These are phyloP conservation scores for Plebejus melissa DNA, from an alignment of 2,888 invertebrate species.

Conservation along the genomic window DNA sequence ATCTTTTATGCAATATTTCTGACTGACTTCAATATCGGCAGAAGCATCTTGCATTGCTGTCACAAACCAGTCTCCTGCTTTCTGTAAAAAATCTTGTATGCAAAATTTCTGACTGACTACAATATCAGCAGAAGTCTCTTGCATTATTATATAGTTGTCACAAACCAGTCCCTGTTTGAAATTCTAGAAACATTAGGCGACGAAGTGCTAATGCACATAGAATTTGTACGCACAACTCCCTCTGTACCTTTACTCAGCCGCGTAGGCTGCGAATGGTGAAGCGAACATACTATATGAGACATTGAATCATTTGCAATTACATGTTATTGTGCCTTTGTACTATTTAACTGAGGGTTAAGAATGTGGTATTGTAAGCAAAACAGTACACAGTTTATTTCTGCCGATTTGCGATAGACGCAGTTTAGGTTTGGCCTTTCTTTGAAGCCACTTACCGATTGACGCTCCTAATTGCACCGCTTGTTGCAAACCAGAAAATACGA, in stretches of 20 bases:
- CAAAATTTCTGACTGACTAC: too few species aligned
- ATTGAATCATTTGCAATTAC: constrained; percentile 78
- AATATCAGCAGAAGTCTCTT: too few species aligned
- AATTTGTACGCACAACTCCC: not conserved
- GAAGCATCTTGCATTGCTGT: too few species aligned
- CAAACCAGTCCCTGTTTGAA: too few species aligned
- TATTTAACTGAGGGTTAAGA: constrained; percentile 62
- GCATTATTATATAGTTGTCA: too few species aligned
- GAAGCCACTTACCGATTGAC: constrained; percentile 37
- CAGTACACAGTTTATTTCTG: constrained; percentile 62
- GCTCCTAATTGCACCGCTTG: constrained; percentile 40
- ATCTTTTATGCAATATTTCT: too few species aligned
- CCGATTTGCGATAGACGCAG: constrained; percentile 51
- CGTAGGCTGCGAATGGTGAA: constrained; percentile 72
- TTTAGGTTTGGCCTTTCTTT: constrained; percentile 39
- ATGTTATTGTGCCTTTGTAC: constrained; percentile 75
- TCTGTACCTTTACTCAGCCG: constrained; percentile 20
- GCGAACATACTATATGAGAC: constrained; percentile 61
- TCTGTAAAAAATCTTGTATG: too few species aligned
- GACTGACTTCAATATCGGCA: too few species aligned
- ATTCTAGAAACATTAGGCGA: too few species aligned
- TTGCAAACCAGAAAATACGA: constrained; percentile 29
- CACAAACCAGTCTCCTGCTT: too few species aligned
- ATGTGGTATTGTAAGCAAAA: constrained; percentile 74
- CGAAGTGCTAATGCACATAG: not conserved